Base-by-base conservation (phyloP, 2,888 invertebrate genomes). In the Lepidocyrtinus sp. region DNA sequence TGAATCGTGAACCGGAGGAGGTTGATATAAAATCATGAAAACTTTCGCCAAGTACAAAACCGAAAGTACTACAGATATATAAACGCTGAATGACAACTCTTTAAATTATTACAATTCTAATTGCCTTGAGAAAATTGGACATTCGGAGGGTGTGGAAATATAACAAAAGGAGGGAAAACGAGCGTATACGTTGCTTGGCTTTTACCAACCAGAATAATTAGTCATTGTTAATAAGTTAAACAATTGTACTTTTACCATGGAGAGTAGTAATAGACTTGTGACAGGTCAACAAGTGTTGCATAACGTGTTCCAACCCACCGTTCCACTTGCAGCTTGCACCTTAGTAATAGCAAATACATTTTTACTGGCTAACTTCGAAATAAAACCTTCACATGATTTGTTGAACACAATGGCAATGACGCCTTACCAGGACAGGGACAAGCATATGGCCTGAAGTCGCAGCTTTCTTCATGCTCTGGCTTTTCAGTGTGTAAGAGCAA, bases 321-420 rank as follows among this genome's bases (percentile, higher is more conserved):
- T 98, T 97, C 99, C 99, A 99, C 88, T 99, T 98, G 90, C 99
- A 99, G 0, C 97, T 97, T 27, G 98, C 97, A 59, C 99, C 99
- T 67, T 95, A 94, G 89, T 99, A 99, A 21, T 24, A 46, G 12
- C 36, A 26, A 50, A 61, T 15, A n/a, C 19, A 24, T 36, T 36
- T 5, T 7, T 12, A 36, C 36, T 36, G 36, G 5, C 36, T 7
- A 36, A 36, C 36, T 7, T 36, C 5, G 5, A 7, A 36, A 36
- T 36, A 36, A 5, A 5, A 5, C 12, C 36, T 36, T 36, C 5
- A 36, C 5, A 5, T 36, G 36, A 36, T 36, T 36, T 36, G 5
- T 59, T 5, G 59, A n/a, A 17, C 19, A 59, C 19, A 59, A 19
- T 3, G 19, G 55, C 17, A 55, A n/a, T 5, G n/a, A 5, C 12